Evolutionary conservation across 2,888 invertebrate species (phyloP), one percentile per base, ranked within the genome.

Genomic region (Andricus curvator): DNA sequence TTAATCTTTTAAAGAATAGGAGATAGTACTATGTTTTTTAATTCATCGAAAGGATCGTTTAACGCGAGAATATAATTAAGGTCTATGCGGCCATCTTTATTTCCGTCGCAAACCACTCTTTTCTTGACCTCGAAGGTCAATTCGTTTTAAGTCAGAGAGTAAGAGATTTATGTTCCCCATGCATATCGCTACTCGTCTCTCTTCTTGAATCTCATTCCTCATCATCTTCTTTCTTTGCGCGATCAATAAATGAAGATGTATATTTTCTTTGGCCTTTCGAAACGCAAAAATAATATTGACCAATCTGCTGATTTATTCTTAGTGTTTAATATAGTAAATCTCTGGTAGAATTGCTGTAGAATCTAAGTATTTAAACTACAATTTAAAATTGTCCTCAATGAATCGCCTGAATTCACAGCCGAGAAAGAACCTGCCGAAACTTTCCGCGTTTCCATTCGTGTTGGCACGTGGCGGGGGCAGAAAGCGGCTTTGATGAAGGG

Each of bases 41-140:
- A 48, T 62, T 29, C 65, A 84, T 80, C 60, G 80, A 83, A 82
- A 67, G 80, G 78, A 66, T 60, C 78, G 76, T 77, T 80, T 79
- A 82, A 84, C 81, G 67, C 70, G 77, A 67, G 82, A 86, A 84
- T 62, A 25, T 87, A 86, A 87, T 86, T 87, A 87, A 83, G 84
- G 83, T 67, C 78, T 80, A 37, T 17, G 13, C 41, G 79, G 82
- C 82, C 83, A 84, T 86, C 85, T 84, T 86, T 85, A 86, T 86
- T 88, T 84, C 82, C 82, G 84, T 84, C 87, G 85, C 84, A 83
- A 82, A 82, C 79, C 84, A 84, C 85, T 85, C 86, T 84, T 82
- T 83, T 83, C 86, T 74, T 81, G 85, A 88, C 88, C 67, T 77
- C 77, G 1, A 67, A 41, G 66, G 66, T 37, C 66, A 41, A 67